Conservation (phyloP, 2,888 invertebrate genomes). For the Eugnorisma glareosa region DNA sequence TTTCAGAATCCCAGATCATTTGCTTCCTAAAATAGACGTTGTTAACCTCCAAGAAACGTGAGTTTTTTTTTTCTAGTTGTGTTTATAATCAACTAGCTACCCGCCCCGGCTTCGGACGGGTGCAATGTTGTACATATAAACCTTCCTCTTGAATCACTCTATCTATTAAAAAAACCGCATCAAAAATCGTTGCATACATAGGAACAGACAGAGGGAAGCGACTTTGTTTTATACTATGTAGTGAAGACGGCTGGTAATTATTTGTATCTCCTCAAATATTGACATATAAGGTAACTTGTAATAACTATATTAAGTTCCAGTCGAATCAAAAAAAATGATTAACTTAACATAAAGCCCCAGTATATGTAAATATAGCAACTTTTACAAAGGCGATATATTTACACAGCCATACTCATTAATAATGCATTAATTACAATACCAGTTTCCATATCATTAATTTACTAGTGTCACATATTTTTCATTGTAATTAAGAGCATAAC, state of each 20-base stretch:
- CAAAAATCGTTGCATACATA: too few relatives aligned
- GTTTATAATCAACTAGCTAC: not conserved
- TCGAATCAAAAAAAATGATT: not conserved
- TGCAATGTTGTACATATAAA: too few relatives aligned
- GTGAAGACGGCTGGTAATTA: not conserved
- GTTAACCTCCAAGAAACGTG: not conserved
- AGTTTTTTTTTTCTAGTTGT: not conserved
- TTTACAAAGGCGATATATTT: not conserved
- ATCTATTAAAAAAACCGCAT: too few relatives aligned
- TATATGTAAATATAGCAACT: not conserved
- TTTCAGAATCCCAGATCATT: constrained; percentile 19
- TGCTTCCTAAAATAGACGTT: not conserved
- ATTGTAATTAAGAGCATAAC: not conserved
- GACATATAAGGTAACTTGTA: not conserved
- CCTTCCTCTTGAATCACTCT: too few relatives aligned
- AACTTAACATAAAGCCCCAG: not conserved
- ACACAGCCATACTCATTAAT: constrained; percentile 13
- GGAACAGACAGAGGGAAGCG: too few relatives aligned
- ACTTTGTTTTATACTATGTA: too few relatives aligned
- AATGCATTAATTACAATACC: constrained; percentile 11
- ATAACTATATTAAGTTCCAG: not conserved
- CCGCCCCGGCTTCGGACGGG: too few relatives aligned
- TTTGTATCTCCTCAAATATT: not conserved
- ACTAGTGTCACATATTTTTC: not conserved
- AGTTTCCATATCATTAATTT: constrained; percentile 5